Evolutionary conservation across 2,797 vertebrate genomes (phyloP).

Genomic region (Lagodon rhomboides): DNA sequence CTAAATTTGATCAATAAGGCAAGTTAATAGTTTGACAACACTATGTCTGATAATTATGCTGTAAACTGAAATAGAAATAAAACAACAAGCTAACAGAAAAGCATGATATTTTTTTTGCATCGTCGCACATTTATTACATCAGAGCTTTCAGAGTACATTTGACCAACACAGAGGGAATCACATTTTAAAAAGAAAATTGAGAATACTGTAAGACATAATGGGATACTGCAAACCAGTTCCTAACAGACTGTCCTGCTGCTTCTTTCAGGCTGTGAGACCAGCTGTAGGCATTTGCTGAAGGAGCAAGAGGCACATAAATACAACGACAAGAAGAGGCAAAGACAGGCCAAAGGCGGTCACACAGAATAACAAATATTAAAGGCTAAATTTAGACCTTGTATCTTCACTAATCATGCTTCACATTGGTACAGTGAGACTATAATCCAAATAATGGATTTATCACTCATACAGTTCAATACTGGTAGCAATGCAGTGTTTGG

Average conservation of each 20-base stretch:
- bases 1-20: not conserved
- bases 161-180: conserved; percentile 28
- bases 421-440: conserved; percentile 8
- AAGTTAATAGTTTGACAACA: not conserved
- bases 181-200: conserved; percentile 26
- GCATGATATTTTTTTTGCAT: conserved; percentile 6
- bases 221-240: conserved; percentile 13
- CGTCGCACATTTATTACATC: conserved; percentile 57
- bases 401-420: conserved; percentile 8
- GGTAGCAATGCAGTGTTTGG: conserved; percentile 24
- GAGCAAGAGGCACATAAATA: conserved; percentile 45
- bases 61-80: not conserved
- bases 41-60: not conserved
- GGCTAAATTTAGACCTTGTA: conserved; percentile 6
- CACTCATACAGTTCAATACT: conserved; percentile 20
- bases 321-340: conserved; percentile 8
- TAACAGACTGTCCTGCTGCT: not conserved
- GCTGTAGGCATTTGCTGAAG: conserved; percentile 5
- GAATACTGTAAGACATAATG: conserved; percentile 38
- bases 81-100: conserved; percentile 4
- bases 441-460: conserved; percentile 30
- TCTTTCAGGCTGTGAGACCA: not conserved
- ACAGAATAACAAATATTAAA: conserved; percentile 12
- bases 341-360: conserved; percentile 2
- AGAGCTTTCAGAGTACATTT: conserved; percentile 41